Percentiles rank a stretch among this genome's conserved stretches.
Conservation (phyloP, 2,888 invertebrate species). For the Drosophila macrospina region DNA sequence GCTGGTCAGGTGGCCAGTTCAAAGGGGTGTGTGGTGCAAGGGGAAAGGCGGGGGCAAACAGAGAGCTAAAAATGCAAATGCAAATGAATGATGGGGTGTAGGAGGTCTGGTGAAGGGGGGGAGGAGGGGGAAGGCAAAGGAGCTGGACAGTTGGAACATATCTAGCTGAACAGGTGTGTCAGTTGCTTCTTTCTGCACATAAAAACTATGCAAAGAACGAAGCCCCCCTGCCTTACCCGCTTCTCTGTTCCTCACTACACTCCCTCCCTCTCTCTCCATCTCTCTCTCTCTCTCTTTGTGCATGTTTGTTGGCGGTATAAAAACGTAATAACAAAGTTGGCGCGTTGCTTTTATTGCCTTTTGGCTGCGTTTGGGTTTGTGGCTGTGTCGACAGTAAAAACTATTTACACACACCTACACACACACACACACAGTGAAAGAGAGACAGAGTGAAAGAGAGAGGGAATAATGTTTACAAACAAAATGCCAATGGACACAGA, state of each 20-base stretch:
- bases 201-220: slow-evolving; percentile 58
- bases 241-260: background rate
- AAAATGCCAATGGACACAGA: slow-evolving; percentile 78
- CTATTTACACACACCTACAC: slow-evolving; percentile 65
- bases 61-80: slow-evolving; percentile 57
- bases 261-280: background rate
- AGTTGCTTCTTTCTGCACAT: slow-evolving; percentile 48
- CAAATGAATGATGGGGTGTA: slow-evolving; percentile 52
- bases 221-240: background rate
- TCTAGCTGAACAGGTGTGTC: slow-evolving; percentile 68
- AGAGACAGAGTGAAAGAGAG: slow-evolving; percentile 2
- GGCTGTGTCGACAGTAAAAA: slow-evolving; percentile 61
- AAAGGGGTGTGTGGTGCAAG: background rate
- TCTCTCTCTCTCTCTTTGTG: slow-evolving; percentile 11
- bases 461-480: slow-evolving; percentile 64
- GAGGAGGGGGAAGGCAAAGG: background rate
- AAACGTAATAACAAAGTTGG: slow-evolving; percentile 77
- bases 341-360: slow-evolving; percentile 71
- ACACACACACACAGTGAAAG: slow-evolving; percentile 4
- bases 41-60: slow-evolving; percentile 26
- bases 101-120: slow-evolving; percentile 8
- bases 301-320: slow-evolving; percentile 52
- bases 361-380: slow-evolving; percentile 56
- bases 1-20: slow-evolving; percentile 7
- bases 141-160: slow-evolving; percentile 13